Evolutionary conservation across 2,113 vertebrate genomes (phyloP).

Genomic region (Nerophis lumbriciformis): DNA sequence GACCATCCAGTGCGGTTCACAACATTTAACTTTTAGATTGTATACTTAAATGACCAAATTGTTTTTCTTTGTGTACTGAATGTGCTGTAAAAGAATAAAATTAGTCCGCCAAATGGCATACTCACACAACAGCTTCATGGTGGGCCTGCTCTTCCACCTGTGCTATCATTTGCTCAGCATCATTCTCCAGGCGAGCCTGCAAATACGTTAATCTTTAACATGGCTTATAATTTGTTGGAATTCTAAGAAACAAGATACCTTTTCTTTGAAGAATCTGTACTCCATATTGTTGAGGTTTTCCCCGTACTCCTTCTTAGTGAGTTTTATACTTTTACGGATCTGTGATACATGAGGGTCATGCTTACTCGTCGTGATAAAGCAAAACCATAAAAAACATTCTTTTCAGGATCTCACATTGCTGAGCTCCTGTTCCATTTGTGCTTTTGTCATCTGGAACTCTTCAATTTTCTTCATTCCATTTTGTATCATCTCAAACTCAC

Average conservation of each 20-base stretch:
- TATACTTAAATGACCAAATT: slow-evolving; percentile 31
- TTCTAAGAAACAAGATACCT: slow-evolving; percentile 61
- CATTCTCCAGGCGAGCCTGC: slow-evolving; percentile 75
- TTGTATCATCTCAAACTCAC: slow-evolving; percentile 76
- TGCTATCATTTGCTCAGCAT: slow-evolving; percentile 75
- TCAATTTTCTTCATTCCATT: slow-evolving; percentile 75
- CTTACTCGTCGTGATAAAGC: neutral
- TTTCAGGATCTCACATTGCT: slow-evolving; percentile 50
- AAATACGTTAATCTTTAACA: slow-evolving; percentile 10
- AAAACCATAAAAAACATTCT: neutral
- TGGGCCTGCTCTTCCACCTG: slow-evolving; percentile 73
- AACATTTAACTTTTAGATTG: slow-evolving; percentile 38
- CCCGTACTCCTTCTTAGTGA: slow-evolving; percentile 70
- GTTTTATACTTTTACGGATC: slow-evolving; percentile 74
- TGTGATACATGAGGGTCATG: slow-evolving; percentile 32
- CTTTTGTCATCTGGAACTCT: slow-evolving; percentile 75
- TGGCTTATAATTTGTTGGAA: too few species aligned
- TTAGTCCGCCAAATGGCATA: slow-evolving; percentile 44
- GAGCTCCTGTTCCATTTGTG: slow-evolving; percentile 79
- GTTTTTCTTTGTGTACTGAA: slow-evolving; percentile 49
- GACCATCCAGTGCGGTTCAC: slow-evolving; percentile 53
- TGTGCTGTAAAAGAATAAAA: slow-evolving; percentile 55
- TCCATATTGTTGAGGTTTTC: slow-evolving; percentile 74
- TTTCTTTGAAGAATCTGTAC: slow-evolving; percentile 78
- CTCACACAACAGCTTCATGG: slow-evolving; percentile 80